Base-by-base conservation (phyloP, 2,797 vertebrate genomes). In the Ptychadena robeensis region DNA sequence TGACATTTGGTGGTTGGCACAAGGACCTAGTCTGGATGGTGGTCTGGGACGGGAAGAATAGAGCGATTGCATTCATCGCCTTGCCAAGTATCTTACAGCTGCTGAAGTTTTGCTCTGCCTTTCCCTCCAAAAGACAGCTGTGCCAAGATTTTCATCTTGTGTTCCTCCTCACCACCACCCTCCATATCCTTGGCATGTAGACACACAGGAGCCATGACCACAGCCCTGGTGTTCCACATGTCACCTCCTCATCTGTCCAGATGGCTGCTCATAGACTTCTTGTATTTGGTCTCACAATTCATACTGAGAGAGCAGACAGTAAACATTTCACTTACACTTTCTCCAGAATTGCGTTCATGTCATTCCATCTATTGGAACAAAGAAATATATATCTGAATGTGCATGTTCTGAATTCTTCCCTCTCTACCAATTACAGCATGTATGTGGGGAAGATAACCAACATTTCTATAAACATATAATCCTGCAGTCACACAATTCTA, bases 201-300 rank as follows among this genome's bases (percentile, higher is more conserved):
- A 83, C 81, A 83, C 11, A 78, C 57, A 79, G 81, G 81, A 83
- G 81, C 81, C 81, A 61, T 15, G 69, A 77, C 59, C 68, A 73
- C 37, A 70, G 25, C 37, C 57, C 53, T 70, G 73, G 53, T 77
- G 73, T 63, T 77, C 81, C 65, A 65, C 72, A 77, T 77, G 73
- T 57, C 73, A 76, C 53, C 53, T 82, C 73, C 80, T 82, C 80
- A 74, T 82, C 71, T 82, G 71, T 80, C 57, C 59, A 71, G 79
- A 71, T 71, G 57, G 79, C 79, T 80, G 68, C 28, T 59, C 53
- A 12, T 40, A 61, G 30, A 40, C 63, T 80, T 63, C 69, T 28
- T 71, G 44, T 79, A 67, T 70, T 59, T 70, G 61, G 44, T 59
- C 66, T 59, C 35, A 53, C 11, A 78, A 78, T 68, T n/a, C 22